Conservation (phyloP, 2,888 invertebrate genomes). For the Acrocyrtus sp. region DNA sequence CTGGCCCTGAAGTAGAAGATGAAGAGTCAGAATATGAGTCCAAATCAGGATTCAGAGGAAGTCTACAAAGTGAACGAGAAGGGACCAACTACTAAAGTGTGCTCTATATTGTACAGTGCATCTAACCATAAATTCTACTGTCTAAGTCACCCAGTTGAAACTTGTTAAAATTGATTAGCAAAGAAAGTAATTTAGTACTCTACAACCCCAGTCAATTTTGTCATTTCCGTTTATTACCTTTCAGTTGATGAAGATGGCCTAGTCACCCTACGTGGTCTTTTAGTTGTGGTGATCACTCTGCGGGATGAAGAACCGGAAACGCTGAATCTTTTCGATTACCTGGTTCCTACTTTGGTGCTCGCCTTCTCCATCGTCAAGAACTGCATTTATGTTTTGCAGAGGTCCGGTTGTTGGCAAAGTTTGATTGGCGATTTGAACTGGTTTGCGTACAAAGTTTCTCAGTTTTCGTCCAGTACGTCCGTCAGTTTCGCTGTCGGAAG, state of each 20-base stretch:
- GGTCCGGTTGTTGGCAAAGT: constrained; percentile 19
- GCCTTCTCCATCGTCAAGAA: constrained; percentile 41
- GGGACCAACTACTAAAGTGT: not conserved
- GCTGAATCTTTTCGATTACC: constrained; percentile 54
- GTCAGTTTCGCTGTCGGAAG: not conserved
- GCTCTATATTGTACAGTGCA: too few relatives aligned
- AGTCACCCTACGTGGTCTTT: constrained; percentile 52
- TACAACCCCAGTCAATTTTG: not conserved
- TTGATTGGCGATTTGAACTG: constrained; percentile 25
- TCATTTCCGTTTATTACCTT: constrained; percentile 9
- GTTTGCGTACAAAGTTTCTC: constrained; percentile 36
- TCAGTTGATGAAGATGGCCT: constrained; percentile 34
- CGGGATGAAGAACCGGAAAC: too few relatives aligned
- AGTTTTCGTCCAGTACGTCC: not conserved
- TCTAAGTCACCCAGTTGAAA: too few relatives aligned
- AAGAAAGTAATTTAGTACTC: not conserved
- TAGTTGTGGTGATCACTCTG: constrained; percentile 43
- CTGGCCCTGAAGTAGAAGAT: constrained; percentile 39
- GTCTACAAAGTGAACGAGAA: constrained; percentile 18
- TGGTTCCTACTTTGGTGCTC: constrained; percentile 30
- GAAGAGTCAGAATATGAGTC: constrained; percentile 41
- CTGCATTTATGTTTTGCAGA: constrained; percentile 10
- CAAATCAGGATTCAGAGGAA: constrained; percentile 17
- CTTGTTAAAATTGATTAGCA: too few relatives aligned
- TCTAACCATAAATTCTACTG: too few relatives aligned